Percentiles rank a stretch among this genome's conserved stretches.
These are phyloP conservation scores for Drosophila longiperda DNA, from an alignment of 2,888 invertebrate species.

Conservation along the genomic window DNA sequence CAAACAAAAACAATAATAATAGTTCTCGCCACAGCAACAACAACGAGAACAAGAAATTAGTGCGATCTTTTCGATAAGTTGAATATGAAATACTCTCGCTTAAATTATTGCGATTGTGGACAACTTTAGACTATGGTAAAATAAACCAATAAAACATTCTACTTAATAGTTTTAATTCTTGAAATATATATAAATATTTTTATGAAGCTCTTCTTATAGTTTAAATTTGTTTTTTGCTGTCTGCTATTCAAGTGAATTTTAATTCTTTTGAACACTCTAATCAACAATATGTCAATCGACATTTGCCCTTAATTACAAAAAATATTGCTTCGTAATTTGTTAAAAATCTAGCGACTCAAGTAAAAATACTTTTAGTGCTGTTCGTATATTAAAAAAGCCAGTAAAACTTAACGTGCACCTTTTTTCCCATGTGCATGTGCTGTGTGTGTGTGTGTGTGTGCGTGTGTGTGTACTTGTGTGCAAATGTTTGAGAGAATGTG, in stretches of 20 bases:
- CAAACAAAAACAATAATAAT: constrained; percentile 41
- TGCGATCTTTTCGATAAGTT: background rate
- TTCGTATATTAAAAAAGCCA: constrained; percentile 23
- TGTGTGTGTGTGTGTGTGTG: background rate
- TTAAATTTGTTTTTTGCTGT: background rate
- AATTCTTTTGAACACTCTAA: background rate
- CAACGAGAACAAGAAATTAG: constrained; percentile 30
- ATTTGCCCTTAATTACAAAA: background rate
- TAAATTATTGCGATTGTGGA: background rate
- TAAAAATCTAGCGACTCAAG: background rate
- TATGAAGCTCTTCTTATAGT: background rate
- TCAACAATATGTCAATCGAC: background rate
- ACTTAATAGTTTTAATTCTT: background rate
- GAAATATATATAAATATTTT: background rate
- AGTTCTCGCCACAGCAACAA: constrained; percentile 52
- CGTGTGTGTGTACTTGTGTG: constrained; percentile 1
- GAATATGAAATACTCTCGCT: constrained; percentile 1
- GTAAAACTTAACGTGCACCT: constrained; percentile 60
- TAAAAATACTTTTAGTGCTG: background rate
- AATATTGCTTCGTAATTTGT: background rate
- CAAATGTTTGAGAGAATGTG: background rate
- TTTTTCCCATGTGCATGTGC: constrained; percentile 34
- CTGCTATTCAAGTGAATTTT: background rate
- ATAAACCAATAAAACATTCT: background rate
- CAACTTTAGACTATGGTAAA: background rate